Conservation (phyloP, 2,888 invertebrate species). For the Meghimatium bilineatum region DNA sequence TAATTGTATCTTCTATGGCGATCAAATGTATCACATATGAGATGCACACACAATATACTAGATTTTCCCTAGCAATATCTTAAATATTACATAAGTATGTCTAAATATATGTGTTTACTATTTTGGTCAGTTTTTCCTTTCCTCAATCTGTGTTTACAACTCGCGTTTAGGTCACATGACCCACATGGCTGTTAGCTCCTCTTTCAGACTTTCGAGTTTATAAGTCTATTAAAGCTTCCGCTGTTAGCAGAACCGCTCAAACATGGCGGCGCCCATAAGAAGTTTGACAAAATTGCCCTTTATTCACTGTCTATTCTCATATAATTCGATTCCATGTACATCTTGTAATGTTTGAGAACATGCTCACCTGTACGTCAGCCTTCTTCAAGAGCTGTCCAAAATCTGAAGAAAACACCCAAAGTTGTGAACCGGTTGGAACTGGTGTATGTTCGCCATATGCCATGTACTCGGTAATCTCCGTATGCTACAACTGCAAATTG, state of each 20-base stretch:
- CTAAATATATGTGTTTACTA: neutral
- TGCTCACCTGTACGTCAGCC: slow-evolving; percentile 46
- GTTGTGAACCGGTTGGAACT: slow-evolving; percentile 76
- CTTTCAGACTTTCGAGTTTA: slow-evolving; percentile 21
- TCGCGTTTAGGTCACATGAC: slow-evolving; percentile 51
- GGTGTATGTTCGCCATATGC: slow-evolving; percentile 72
- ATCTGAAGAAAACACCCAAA: slow-evolving; percentile 64
- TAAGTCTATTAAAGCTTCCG: slow-evolving; percentile 60
- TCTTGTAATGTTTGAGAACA: slow-evolving; percentile 6
- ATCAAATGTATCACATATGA: no score
- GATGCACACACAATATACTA: no score
- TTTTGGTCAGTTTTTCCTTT: neutral
- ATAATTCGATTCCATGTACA: neutral
- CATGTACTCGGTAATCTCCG: slow-evolving; percentile 62
- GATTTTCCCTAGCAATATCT: neutral
- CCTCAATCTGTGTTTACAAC: slow-evolving; percentile 45
- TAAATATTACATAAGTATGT: neutral
- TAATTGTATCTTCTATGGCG: no score
- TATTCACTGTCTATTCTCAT: neutral
- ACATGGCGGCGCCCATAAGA: slow-evolving; percentile 72
- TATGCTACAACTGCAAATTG: neutral
- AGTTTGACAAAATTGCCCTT: slow-evolving; percentile 11
- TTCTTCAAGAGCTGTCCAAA: slow-evolving; percentile 42
- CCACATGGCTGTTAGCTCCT: slow-evolving; percentile 44
- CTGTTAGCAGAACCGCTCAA: slow-evolving; percentile 60